A percentile compares a stretch with the other conserved stretches of the same genome.
Conservation (phyloP, 2,888 invertebrate genomes). For the Pristionchus arcanus region DNA sequence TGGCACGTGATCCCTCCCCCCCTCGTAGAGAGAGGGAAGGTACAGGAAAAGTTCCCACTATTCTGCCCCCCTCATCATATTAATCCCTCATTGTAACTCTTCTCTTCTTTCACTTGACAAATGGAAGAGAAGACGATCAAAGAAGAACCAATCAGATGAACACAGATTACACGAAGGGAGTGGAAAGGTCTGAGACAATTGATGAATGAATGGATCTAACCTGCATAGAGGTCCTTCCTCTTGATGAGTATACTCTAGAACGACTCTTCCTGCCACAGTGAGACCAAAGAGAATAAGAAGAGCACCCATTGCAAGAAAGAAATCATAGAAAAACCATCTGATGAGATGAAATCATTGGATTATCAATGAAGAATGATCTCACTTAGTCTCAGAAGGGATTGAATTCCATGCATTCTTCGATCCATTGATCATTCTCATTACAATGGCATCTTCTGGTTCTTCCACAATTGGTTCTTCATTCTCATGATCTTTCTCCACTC, state of each 20-base stretch:
- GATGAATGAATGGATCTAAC: neutral
- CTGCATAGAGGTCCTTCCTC: slow-evolving; percentile 12
- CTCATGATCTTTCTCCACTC: slow-evolving; percentile 7
- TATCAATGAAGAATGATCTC: neutral
- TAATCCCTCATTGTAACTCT: slow-evolving; percentile 20
- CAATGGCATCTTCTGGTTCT: neutral
- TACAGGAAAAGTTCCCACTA: slow-evolving; percentile 30
- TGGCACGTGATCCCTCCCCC: neutral
- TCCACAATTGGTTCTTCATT: neutral
- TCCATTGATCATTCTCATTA: slow-evolving; percentile 1
- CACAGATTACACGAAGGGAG: neutral
- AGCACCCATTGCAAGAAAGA: neutral
- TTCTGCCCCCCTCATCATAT: slow-evolving; percentile 4
- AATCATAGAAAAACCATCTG: slow-evolving; percentile 41
- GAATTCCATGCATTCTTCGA: neutral
- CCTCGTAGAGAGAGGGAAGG: neutral
- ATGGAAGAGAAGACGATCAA: neutral
- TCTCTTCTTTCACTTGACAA: slow-evolving; percentile 1
- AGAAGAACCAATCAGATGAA: neutral
- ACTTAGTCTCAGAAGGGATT: slow-evolving; percentile 17
- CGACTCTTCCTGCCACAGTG: slow-evolving; percentile 2
- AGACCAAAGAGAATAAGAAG: slow-evolving; percentile 37
- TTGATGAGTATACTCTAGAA: neutral
- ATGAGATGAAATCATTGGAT: neutral
- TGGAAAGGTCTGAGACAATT: neutral